A percentile compares a stretch with the other conserved stretches of the same genome.
Conservation (phyloP, 2,888 invertebrate genomes). For the Ligdia adustata region DNA sequence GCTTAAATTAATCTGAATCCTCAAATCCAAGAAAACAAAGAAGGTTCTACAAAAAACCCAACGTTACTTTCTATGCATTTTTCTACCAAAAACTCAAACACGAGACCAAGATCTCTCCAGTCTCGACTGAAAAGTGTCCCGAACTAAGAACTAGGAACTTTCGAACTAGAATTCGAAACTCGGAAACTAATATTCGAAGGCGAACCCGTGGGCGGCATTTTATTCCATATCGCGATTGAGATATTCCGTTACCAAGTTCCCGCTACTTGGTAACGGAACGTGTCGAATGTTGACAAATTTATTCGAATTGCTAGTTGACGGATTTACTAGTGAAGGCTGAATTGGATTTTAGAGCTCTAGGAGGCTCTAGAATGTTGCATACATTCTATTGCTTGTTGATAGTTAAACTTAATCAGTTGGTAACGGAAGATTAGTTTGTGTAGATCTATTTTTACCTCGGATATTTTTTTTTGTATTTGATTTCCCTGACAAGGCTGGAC, state of each 20-base stretch:
- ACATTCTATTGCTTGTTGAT: no score
- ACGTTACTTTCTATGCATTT: not conserved
- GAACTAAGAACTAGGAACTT: constrained; percentile 3
- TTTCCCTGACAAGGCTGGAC: no score
- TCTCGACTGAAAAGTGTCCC: constrained; percentile 1
- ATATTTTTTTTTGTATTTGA: no score
- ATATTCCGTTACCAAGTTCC: constrained; percentile 15
- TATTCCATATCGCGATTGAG: constrained; percentile 25
- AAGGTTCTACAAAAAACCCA: not conserved
- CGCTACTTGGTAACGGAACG: not conserved
- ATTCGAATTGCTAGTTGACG: not conserved
- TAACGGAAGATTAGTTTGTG: no score
- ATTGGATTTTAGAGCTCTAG: no score
- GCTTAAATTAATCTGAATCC: no score
- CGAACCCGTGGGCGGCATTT: constrained; percentile 11
- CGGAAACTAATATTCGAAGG: constrained; percentile 18
- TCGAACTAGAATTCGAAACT: constrained; percentile 11
- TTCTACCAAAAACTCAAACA: constrained; percentile 6
- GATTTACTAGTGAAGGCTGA: no score
- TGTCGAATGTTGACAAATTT: not conserved
- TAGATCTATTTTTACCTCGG: no score
- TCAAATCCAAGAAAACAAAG: no score
- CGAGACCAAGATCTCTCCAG: constrained; percentile 7
- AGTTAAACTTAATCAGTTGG: no score
- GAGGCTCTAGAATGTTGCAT: no score